Evolutionary conservation across 37 sponge, comb jelly and placozoan genomes (phyloP).

Genomic region (Sycon ciliatum): DNA sequence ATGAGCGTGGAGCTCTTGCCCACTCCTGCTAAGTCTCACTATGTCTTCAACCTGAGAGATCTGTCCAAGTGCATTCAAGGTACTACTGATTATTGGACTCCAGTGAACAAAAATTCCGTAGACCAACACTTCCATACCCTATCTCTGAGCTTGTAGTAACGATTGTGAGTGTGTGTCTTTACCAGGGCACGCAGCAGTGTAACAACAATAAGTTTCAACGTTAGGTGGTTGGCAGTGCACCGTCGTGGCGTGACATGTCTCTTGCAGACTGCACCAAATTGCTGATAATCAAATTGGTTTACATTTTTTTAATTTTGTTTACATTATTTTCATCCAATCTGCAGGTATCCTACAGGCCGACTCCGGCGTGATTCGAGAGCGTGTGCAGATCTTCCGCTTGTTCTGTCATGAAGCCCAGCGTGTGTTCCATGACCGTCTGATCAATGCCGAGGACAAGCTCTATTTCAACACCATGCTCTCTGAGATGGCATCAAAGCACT

Average conservation of each 20-base stretch:
- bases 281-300: no score
- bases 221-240: no score
- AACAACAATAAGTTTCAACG: no score
- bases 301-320: not conserved
- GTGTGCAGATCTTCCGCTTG: conserved; percentile 72
- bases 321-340: not conserved
- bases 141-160: no score
- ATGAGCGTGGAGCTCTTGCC: conserved; percentile 97
- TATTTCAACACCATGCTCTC: conserved; percentile 91
- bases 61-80: conserved; percentile 96
- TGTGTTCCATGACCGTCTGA: conserved; percentile 92
- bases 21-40: conserved; percentile 96
- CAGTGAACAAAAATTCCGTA: no score
- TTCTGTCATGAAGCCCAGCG: conserved; percentile 93
- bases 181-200: not conserved
- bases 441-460: conserved; percentile 77
- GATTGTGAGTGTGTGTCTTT: not conserved
- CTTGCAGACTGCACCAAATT: no score
- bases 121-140: no score
- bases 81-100: conserved; percentile 11
- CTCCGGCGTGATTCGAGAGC: conserved; percentile 87
- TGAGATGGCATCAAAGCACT: conserved; percentile 85
- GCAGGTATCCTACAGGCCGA: conserved; percentile 92
- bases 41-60: conserved; percentile 95
- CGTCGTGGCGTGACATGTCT: no score